Evolutionary conservation across 2,888 invertebrate genomes (phyloP), one percentile per base, ranked within the genome.

Genomic region (Drosophila siamana): DNA sequence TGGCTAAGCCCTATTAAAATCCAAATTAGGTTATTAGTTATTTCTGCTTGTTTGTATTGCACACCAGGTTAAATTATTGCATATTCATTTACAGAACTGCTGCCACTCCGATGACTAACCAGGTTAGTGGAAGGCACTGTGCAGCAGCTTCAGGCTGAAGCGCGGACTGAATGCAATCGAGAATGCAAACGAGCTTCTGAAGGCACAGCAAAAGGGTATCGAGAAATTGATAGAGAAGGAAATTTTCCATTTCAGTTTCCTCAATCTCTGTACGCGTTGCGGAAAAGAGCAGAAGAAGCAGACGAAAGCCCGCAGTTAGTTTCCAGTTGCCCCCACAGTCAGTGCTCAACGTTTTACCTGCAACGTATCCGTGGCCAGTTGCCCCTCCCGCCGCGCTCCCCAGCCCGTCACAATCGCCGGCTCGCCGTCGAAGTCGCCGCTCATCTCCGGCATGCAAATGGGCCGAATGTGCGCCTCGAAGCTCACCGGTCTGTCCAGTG

Each of bases 341-440:
- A 19, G 19, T 19, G 3, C n/a, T n/a, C n/a, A 19, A 19, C 1
- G 19, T 19, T 5, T 26, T 2, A 44, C 96, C 87, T 95, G 94
- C 33, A 97, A 92, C 13, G 93, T 94, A 51, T 93, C 93, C 0
- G 96, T 94, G 4, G 95, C 93, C 5, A 93, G 92, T 0, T 96
- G 96, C 11, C 94, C 94, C 86, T 95, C 95, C 57, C 93, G 92
- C 0, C 94, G 94, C 6, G 95, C 95, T 1, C 96, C 96, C 96
- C 96, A 96, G 1, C 96, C 96, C 1, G 94, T 94, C 1, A 95
- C 96, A 19, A 95, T 92, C 0, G 93, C 95, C 81, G 71, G 57
- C 19, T 84, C 77, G 0, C 84, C 88, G 1, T 82, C 78, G 43
- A 87, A 91, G 19, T 81, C 82, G 55, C 78, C 72, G 8, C 72